A percentile compares a stretch with the other conserved stretches of the same genome.
These are phyloP conservation scores for Labeo rohita DNA, from an alignment of 2,113 vertebrate genomes.

Conservation along the genomic window DNA sequence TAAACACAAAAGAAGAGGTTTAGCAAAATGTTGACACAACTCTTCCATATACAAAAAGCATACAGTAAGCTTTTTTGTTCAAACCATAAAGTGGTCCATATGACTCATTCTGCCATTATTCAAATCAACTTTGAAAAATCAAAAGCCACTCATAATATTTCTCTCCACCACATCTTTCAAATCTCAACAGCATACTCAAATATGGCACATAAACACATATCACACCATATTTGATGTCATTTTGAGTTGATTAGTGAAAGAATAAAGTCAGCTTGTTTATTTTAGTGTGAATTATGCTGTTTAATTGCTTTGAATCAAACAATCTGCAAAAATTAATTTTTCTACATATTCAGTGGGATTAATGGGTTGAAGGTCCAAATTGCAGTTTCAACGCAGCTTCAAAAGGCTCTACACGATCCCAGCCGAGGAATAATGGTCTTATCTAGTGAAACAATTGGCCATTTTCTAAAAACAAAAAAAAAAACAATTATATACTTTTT, in stretches of 20 bases:
- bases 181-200: background rate
- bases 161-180: background rate
- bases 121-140: background rate
- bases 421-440: too few species aligned
- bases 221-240: background rate
- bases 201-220: background rate
- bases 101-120: background rate
- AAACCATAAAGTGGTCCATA: background rate
- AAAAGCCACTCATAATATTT: background rate
- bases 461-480: too few species aligned
- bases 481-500: too few species aligned
- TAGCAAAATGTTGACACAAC: background rate
- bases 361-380: too few species aligned
- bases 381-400: too few species aligned
- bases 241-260: background rate
- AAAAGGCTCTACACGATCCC: too few species aligned
- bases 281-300: background rate
- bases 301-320: background rate
- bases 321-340: background rate
- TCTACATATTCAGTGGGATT: too few species aligned
- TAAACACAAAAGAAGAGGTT: background rate
- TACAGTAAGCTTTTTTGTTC: background rate
- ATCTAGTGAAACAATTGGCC: too few species aligned
- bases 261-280: background rate
- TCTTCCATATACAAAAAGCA: background rate